These are phyloP conservation scores for Philaenus spumarius DNA, from an alignment of 1,140 invertebrate genomes.

Conservation along the genomic window DNA sequence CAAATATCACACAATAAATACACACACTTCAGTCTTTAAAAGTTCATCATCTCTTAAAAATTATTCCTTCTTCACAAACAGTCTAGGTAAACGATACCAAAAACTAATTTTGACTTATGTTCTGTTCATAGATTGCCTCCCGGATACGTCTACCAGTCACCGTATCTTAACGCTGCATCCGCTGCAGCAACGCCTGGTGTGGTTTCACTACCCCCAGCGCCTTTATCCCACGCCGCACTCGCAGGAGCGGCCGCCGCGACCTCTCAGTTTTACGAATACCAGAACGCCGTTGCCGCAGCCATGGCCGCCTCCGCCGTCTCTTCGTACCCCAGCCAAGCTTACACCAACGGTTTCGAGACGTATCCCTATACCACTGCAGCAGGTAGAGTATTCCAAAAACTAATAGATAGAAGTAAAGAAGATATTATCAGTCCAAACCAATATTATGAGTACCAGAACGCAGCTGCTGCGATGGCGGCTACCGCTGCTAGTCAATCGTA, in stretches of 20 bases:
- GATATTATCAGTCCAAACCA: too few species aligned
- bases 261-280: conserved; percentile 41
- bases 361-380: conserved; percentile 33
- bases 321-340: conserved; percentile 36
- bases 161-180: conserved; percentile 32
- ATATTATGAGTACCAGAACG: too few species aligned
- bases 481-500: too few species aligned
- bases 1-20: too few species aligned
- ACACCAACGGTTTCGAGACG: conserved; percentile 33
- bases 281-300: conserved; percentile 35
- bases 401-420: too few species aligned
- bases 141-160: conserved; percentile 40
- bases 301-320: conserved; percentile 32
- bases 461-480: too few species aligned
- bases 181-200: conserved; percentile 32
- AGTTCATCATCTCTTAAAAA: conserved; percentile 2
- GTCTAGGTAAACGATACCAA: too few species aligned
- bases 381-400: too few species aligned
- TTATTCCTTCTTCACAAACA: conserved; percentile 2
- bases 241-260: conserved; percentile 28
- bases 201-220: conserved; percentile 36
- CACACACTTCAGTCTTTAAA: too few species aligned
- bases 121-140: conserved; percentile 38
- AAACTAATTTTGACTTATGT: too few species aligned
- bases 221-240: conserved; percentile 28